Percentiles rank a stretch among this genome's conserved stretches.
Evolutionary conservation across 64 coral and sea anemone species (phyloP).

Genomic region (Stylophora pistillata): DNA sequence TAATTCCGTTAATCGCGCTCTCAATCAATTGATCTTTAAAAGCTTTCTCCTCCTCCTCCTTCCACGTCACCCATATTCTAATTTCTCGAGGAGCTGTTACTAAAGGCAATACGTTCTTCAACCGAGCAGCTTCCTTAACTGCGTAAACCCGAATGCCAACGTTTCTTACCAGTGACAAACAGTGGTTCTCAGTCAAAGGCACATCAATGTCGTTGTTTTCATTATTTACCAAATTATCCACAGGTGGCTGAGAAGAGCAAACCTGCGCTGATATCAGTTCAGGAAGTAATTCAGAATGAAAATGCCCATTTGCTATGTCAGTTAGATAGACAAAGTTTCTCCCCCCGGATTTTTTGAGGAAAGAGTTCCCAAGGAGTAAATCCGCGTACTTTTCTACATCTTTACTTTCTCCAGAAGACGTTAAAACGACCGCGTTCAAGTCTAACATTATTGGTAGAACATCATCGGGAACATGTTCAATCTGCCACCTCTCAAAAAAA

Average conservation of each 20-base stretch:
- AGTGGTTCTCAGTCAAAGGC: not conserved
- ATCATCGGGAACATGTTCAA: not conserved
- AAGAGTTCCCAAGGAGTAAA: not conserved
- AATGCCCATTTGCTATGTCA: not conserved
- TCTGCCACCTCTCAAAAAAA: too few relatives aligned
- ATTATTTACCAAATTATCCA: not conserved
- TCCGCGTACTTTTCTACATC: not conserved
- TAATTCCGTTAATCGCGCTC: not conserved
- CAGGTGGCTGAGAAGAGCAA: not conserved
- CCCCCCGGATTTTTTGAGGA: not conserved
- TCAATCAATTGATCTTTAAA: not conserved
- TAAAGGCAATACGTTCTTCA: not conserved
- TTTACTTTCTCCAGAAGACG: not conserved
- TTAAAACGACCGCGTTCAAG: not conserved
- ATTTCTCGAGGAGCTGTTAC: not conserved
- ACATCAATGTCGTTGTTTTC: not conserved
- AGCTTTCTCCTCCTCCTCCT: not conserved
- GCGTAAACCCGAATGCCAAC: not conserved
- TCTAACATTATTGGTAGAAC: not conserved
- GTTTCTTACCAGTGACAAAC: not conserved
- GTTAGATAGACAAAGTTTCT: not conserved
- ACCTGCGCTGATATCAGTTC: conserved; percentile 8
- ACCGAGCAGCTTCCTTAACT: not conserved
- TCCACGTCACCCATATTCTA: too few relatives aligned
- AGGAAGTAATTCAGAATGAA: not conserved